phyloP scores from a whole-genome alignment of 2,113 vertebrate species.

The Oceanodroma tethys region DNA sequence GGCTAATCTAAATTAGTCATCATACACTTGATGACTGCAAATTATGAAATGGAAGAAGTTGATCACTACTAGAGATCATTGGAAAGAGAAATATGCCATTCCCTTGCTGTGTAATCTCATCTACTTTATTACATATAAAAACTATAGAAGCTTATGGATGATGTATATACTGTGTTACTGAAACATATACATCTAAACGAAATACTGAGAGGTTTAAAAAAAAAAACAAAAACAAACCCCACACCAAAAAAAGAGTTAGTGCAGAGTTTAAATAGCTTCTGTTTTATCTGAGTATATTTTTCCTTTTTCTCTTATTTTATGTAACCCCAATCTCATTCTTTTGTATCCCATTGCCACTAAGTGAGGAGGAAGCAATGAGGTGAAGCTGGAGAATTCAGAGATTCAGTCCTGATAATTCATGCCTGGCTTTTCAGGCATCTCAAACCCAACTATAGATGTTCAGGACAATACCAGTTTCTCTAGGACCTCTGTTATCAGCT shows the following conservation, averaged over 20 bases:
- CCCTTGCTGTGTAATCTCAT: neutral
- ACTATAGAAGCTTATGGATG: neutral
- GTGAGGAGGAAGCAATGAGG: neutral
- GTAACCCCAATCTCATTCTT: neutral
- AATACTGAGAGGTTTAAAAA: neutral
- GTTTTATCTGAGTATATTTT: neutral
- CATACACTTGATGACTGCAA: neutral
- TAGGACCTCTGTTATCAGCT: neutral
- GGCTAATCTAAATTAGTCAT: neutral
- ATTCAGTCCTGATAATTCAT: neutral
- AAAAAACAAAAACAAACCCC: accelerated
- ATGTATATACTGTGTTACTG: neutral
- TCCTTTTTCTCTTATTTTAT: neutral
- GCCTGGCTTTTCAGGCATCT: neutral
- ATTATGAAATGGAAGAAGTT: neutral
- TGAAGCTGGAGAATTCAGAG: neutral
- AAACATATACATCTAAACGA: neutral
- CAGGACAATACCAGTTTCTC: neutral
- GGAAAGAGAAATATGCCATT: neutral
- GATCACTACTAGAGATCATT: neutral
- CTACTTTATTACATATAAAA: neutral
- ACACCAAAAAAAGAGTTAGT: neutral
- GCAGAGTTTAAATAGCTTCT: neutral
- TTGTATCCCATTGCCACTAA: neutral
- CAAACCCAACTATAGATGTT: neutral